A percentile compares a stretch with the other conserved stretches of the same genome.
These are phyloP conservation scores for Phengaris arion DNA, from an alignment of 2,888 invertebrate genomes.

Conservation along the genomic window DNA sequence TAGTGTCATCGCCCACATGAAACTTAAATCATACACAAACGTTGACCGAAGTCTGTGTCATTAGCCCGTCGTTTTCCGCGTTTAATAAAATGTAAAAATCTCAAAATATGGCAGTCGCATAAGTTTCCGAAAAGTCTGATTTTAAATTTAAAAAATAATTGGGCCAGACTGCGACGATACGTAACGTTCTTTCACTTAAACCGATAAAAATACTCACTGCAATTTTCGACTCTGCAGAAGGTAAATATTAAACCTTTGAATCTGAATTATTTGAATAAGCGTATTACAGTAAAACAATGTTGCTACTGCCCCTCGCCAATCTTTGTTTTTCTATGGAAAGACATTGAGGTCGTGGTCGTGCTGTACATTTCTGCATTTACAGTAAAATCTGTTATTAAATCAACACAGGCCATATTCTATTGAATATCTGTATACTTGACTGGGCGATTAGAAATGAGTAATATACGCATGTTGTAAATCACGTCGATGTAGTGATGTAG, in stretches of 20 bases:
- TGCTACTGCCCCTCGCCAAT: too few species aligned
- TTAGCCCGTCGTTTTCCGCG: neutral
- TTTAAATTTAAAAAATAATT: conserved; percentile 70
- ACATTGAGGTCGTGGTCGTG: too few species aligned
- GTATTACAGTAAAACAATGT: too few species aligned
- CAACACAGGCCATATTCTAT: neutral
- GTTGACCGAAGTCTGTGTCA: neutral
- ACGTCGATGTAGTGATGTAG: conserved; percentile 20
- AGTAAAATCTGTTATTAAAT: neutral
- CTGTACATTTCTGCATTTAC: neutral
- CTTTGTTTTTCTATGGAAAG: too few species aligned
- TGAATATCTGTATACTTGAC: neutral
- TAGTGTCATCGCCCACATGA: neutral
- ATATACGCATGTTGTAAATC: conserved; percentile 25
- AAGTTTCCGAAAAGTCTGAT: conserved; percentile 47
- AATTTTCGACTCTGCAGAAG: conserved; percentile 35
- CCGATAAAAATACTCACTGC: conserved; percentile 63
- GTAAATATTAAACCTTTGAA: neutral
- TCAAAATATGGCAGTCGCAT: conserved; percentile 6
- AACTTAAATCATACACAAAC: neutral
- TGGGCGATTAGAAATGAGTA: conserved; percentile 2
- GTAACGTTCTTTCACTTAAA: conserved; percentile 58
- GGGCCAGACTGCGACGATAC: conserved; percentile 53
- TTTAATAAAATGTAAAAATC: neutral
- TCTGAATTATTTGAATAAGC: too few species aligned